phyloP scores from a whole-genome alignment of 1,140 invertebrate genomes.

The Drosophila miranda region DNA sequence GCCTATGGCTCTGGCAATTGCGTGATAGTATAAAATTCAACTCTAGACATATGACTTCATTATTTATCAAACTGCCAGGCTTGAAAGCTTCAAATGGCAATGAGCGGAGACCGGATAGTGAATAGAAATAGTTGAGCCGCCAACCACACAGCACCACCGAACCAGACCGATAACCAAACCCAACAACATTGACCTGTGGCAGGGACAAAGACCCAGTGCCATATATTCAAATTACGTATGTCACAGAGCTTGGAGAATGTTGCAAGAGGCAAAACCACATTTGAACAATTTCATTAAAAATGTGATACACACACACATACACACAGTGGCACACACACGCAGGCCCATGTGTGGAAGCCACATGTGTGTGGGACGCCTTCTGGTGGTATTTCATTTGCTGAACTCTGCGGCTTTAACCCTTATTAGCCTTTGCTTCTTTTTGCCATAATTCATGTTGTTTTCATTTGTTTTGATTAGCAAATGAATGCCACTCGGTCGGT shows the following conservation, averaged over 20 bases:
- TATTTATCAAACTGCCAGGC: constrained; percentile 71
- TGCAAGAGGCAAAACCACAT: constrained; percentile 52
- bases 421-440: constrained; percentile 60
- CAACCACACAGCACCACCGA: constrained; percentile 7
- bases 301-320: constrained; percentile 29
- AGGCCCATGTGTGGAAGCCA: constrained; percentile 1
- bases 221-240: constrained; percentile 73
- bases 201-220: constrained; percentile 45
- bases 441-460: constrained; percentile 74
- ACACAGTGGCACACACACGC: background rate
- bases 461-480: constrained; percentile 81
- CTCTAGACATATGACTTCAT: constrained; percentile 78
- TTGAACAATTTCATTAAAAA: constrained; percentile 73
- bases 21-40: constrained; percentile 76
- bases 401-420: constrained; percentile 72
- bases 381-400: constrained; percentile 52
- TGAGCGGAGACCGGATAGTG: constrained; percentile 13
- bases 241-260: constrained; percentile 20
- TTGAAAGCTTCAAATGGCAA: constrained; percentile 57
- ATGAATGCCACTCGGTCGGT: constrained; percentile 47
- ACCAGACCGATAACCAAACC: background rate
- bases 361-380: constrained; percentile 38
- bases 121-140: constrained; percentile 35
- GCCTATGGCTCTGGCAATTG: constrained; percentile 53
- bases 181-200: constrained; percentile 34